Evolutionary conservation across 2,113 vertebrate species (phyloP), one percentile per base, ranked within the genome.

Genomic region (Scortum barcoo): DNA sequence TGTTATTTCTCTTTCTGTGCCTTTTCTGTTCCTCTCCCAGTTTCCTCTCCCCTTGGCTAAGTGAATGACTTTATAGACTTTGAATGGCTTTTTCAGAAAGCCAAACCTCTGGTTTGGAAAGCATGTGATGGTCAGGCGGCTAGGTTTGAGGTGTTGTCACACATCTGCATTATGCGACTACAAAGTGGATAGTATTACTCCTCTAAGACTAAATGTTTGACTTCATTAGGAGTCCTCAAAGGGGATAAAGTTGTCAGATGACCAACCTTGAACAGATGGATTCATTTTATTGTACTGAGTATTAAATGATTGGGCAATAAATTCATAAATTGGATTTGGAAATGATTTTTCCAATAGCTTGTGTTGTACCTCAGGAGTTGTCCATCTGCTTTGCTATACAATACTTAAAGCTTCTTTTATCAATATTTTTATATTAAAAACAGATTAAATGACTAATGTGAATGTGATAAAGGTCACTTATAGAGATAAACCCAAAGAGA

Each of bases 71-170:
- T 51, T 72, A 76, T 79, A 53, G 68, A 77, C 33, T 76, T 44
- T 72, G 53, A 83, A 70, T 73, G 44, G 7, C 24, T 75, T 70
- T 76, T 84, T 75, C 28, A 48, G 63, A 70, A 75, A 72, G 81
- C 48, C 76, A 83, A 51, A 63, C 62, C 50, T 78, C 77, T 85
- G 76, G 86, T 83, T 86, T 76, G 75, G 84, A 70, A 30, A 78
- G 48, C 44, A 77, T 75, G 76, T 65, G 70, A 83, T 42, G 72
- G 84, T 85, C 79, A 66, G 66, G 63, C 66, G 42, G 53, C 76
- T 75, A 51, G 53, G 33, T 71, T 61, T 44, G 69, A 82, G 72
- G 67, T 81, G 58, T 58, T 72, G 62, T 77, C 79, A 71, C 50
- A 84, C 72, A 71, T 73, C 53, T 77, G 61, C 20, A 7, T 51